Conservation (phyloP, 2,113 vertebrate species). For the Pithys albifrons region DNA sequence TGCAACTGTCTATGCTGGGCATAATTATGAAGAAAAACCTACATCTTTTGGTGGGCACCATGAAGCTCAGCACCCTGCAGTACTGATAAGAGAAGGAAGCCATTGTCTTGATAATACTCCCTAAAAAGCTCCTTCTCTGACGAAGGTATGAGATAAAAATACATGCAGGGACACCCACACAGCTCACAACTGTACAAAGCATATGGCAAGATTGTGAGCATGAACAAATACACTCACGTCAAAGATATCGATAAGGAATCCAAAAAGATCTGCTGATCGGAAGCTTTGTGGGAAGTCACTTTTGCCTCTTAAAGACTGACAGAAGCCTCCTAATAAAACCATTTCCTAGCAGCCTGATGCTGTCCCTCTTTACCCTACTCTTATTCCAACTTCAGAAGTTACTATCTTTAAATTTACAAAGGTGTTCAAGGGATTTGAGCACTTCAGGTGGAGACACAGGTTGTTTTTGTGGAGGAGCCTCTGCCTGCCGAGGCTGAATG, state of each 20-base stretch:
- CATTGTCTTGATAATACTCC: neutral
- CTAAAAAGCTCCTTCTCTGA: neutral
- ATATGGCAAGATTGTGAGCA: neutral
- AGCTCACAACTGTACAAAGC: constrained; percentile 41
- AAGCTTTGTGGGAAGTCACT: neutral
- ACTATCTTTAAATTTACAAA: neutral
- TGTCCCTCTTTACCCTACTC: neutral
- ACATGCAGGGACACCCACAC: neutral
- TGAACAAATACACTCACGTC: neutral
- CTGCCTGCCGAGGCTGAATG: neutral
- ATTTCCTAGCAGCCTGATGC: neutral
- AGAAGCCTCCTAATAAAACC: neutral
- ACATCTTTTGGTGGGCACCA: neutral
- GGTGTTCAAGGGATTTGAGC: neutral
- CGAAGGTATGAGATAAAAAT: constrained; percentile 29
- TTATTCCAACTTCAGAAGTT: neutral
- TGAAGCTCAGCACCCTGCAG: neutral
- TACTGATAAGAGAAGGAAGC: neutral
- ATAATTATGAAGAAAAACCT: neutral
- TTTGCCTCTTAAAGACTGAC: neutral
- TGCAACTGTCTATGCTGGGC: no score
- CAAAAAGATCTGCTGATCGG: neutral
- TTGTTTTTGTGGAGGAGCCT: neutral
- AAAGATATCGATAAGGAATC: neutral
- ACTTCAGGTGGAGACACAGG: neutral